Evolutionary conservation across 2,888 invertebrate species (phyloP).

Genomic region (Eudemis profundana): DNA sequence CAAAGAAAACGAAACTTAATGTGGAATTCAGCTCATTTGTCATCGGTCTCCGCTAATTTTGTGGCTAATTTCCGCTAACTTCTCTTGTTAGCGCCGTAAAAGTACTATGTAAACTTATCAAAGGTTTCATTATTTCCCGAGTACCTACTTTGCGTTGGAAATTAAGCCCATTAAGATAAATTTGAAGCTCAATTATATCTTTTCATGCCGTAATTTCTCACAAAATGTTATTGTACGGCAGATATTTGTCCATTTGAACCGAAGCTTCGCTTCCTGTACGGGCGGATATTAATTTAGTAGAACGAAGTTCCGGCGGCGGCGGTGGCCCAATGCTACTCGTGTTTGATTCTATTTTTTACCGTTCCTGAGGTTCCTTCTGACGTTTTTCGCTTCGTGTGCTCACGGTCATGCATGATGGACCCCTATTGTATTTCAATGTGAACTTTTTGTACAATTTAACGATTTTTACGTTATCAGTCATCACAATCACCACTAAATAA

Average conservation of each 20-base stretch:
- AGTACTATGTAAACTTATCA: slow-evolving; percentile 22
- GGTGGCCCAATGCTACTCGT: not conserved
- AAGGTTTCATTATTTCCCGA: slow-evolving; percentile 17
- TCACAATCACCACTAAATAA: too few species aligned
- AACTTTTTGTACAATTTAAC: too few species aligned
- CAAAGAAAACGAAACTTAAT: slow-evolving; percentile 34
- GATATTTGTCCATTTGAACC: not conserved
- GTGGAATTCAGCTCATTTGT: slow-evolving; percentile 44
- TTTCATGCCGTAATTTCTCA: not conserved
- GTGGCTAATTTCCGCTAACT: slow-evolving; percentile 38
- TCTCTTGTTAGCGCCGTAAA: slow-evolving; percentile 36
- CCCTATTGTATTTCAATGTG: too few species aligned
- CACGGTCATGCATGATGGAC: not conserved
- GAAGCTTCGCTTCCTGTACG: slow-evolving; percentile 4
- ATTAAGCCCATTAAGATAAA: slow-evolving; percentile 4
- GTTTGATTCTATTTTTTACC: not conserved
- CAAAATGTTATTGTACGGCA: not conserved
- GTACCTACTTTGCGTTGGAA: slow-evolving; percentile 1
- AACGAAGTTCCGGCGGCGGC: not conserved
- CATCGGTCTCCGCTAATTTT: slow-evolving; percentile 38
- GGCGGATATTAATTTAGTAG: slow-evolving; percentile 9
- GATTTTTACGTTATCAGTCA: too few species aligned
- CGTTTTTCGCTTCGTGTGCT: not conserved
- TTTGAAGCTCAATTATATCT: slow-evolving; percentile 7
- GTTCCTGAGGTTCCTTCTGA: not conserved